Evolutionary conservation across 2,888 invertebrate genomes (phyloP).

Genomic region (Synergus gifuensis): DNA sequence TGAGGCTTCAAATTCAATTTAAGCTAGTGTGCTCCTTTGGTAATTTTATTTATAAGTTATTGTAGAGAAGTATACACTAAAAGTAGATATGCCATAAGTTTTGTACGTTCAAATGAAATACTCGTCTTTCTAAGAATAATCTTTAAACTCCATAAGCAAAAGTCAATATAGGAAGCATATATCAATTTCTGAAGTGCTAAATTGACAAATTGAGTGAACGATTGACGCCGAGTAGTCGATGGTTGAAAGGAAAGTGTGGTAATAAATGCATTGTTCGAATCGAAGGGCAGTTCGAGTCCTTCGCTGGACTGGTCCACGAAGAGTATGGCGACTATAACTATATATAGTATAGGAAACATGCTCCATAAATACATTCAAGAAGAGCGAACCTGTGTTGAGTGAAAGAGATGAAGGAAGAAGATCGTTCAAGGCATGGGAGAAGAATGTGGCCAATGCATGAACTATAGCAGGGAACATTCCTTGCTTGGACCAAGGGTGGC

Average conservation of each 20-base stretch:
- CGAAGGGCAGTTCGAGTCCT: conserved; percentile 40
- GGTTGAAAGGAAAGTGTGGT: conserved; percentile 24
- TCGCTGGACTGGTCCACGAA: conserved; percentile 35
- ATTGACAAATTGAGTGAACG: conserved; percentile 32
- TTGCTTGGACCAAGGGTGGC: conserved; percentile 62
- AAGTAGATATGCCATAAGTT: no score
- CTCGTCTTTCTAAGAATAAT: no score
- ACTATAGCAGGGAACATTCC: conserved; percentile 74
- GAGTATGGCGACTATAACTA: neutral
- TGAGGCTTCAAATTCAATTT: neutral
- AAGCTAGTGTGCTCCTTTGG: neutral
- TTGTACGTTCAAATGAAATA: no score
- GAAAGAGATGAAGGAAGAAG: conserved; percentile 66
- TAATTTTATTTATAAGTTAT: neutral
- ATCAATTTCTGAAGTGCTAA: conserved; percentile 12
- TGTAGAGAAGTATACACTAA: neutral
- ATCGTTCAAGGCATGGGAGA: conserved; percentile 74
- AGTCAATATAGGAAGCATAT: neutral
- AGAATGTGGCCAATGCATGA: conserved; percentile 76
- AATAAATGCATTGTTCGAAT: conserved; percentile 28
- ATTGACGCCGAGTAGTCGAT: neutral
- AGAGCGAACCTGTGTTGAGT: conserved; percentile 57
- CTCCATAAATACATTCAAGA: conserved; percentile 17
- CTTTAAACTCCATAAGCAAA: neutral
- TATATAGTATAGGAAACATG: conserved; percentile 28